Evolutionary conservation across 1,140 invertebrate species (phyloP), one percentile per base, ranked within the genome.

Genomic region (Rhagoletis pomonella): DNA sequence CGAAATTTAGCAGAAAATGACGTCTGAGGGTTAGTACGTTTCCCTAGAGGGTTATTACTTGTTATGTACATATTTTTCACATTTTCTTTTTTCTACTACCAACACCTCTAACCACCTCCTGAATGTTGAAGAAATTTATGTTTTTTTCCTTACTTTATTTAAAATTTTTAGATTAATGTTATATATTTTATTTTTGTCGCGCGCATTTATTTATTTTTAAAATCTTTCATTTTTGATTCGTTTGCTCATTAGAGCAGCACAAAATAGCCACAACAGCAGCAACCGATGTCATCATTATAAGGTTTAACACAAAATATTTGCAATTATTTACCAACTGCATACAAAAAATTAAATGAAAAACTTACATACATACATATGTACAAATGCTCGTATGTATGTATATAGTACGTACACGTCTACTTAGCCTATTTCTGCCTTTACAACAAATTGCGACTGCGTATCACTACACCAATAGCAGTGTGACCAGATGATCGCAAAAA

Each of bases 221-320:
- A 55, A 81, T 55, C 55, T n/a, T 81, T 55, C 47, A 81, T 55
- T 81, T 81, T 50, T 5, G 73, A 19, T 81, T 50, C 47, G 73
- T 12, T 29, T 50, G 73, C 73, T 81, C 73, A 81, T 81, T 81
- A 55, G 44, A 81, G 73, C 73, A 47, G 44, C 19, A 81, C 73
- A 81, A 55, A 81, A 81, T 81, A 29, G 73, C 47, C 29, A 29
- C 29, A 81, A 81, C 73, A 55, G 4, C 60, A 62, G 47, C 44
- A 81, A 47, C n/a, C 73, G 73, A 81, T 55, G 73, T n/a, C 73
- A 81, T 81, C 44, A 81, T 81, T 81, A 55, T 62, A 17, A 62
- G 60, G 60, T 81, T 81, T 81, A 55, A 17, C 73, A 50, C 14
- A 81, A 81, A 29, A 55, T 55, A 50, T 81, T 81, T 55, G n/a